phyloP scores from a whole-genome alignment of 2,888 invertebrate genomes.

The Acleris cristana region DNA sequence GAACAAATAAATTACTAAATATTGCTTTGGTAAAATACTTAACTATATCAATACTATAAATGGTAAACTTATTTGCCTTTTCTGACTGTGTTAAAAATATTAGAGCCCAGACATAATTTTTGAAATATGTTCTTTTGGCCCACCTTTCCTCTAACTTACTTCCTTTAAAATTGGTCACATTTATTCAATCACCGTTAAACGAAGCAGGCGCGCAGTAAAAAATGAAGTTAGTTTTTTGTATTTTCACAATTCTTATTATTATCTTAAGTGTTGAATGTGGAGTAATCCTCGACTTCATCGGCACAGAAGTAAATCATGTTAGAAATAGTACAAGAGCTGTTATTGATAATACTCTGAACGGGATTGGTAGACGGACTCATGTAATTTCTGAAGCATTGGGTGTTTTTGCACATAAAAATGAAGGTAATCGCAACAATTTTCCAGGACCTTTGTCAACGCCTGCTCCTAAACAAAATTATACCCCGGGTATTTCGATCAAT shows the following conservation, averaged over 20 bases:
- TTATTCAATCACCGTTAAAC: background rate
- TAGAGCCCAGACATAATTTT: no score
- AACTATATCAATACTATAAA: background rate
- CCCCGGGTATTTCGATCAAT: background rate
- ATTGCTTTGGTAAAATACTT: no score
- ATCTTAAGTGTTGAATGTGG: conserved; percentile 19
- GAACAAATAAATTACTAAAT: no score
- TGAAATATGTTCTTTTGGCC: no score
- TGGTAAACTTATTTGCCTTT: background rate
- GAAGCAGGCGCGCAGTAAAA: background rate
- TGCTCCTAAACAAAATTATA: background rate
- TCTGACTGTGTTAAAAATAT: no score
- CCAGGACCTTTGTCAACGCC: background rate
- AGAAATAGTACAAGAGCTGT: conserved; percentile 2
- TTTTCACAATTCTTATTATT: conserved; percentile 5
- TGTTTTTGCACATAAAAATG: conserved; percentile 9
- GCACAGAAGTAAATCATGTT: conserved; percentile 6
- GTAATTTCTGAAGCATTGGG: conserved; percentile 15
- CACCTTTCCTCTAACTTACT: no score
- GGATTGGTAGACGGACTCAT: conserved; percentile 22
- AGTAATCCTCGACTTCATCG: conserved; percentile 7
- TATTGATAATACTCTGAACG: conserved; percentile 8
- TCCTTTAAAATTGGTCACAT: background rate
- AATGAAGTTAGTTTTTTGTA: conserved; percentile 20
- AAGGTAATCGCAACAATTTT: background rate